These are phyloP conservation scores for Synergus gifuensis DNA, from an alignment of 2,888 invertebrate genomes.

Conservation along the genomic window DNA sequence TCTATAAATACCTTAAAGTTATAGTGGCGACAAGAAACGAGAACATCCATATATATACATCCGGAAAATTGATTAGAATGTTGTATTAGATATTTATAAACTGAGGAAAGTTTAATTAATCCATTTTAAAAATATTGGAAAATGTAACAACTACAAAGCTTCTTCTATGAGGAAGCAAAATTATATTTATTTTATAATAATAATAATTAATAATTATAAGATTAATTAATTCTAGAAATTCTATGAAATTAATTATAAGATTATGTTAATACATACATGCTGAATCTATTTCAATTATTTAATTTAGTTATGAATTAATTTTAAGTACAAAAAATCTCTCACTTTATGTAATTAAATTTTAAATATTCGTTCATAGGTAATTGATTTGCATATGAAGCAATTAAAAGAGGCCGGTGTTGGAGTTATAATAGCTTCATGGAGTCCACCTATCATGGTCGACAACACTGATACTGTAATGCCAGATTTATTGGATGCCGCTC, in stretches of 20 bases:
- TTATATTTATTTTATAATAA: too few relatives aligned
- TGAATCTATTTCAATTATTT: background rate
- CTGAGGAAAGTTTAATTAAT: too few relatives aligned
- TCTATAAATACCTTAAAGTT: too few relatives aligned
- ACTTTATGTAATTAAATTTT: background rate
- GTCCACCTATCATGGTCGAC: constrained; percentile 77
- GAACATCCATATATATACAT: too few relatives aligned
- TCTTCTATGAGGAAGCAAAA: too few relatives aligned
- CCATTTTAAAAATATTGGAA: too few relatives aligned
- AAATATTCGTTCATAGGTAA: constrained; percentile 45
- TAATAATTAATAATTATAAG: too few relatives aligned
- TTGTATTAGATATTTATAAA: too few relatives aligned
- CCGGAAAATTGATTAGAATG: too few relatives aligned
- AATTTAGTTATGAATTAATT: background rate
- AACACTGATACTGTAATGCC: constrained; percentile 77
- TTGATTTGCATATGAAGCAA: constrained; percentile 80
- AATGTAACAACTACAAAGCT: too few relatives aligned
- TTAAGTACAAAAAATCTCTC: background rate
- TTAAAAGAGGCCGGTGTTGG: constrained; percentile 81
- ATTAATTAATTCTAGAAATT: background rate
- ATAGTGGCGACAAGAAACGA: too few relatives aligned
- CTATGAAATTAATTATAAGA: background rate
- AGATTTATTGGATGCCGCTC: constrained; percentile 76
- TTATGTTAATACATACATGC: too few relatives aligned
- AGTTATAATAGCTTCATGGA: constrained; percentile 79